Percentiles rank a stretch among this genome's conserved stretches.
phyloP scores from a whole-genome alignment of 2,113 vertebrate species.

The Chinchilla lanigera region DNA sequence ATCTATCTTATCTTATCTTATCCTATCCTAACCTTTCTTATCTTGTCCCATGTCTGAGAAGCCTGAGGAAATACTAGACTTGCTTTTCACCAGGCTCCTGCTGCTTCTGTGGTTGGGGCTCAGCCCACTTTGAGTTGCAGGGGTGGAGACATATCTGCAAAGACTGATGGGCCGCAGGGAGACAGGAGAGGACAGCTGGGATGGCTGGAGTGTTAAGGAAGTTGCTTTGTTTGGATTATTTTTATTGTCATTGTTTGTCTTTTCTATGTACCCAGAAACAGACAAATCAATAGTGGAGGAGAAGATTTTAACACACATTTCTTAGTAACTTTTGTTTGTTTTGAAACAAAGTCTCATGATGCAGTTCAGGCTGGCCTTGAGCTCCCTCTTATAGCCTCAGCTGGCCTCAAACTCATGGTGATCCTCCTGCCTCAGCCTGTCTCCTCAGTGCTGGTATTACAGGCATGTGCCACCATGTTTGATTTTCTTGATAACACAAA shows the following conservation, averaged over 20 bases:
- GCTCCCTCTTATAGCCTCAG: neutral
- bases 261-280: neutral
- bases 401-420: neutral
- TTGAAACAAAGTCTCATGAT: neutral
- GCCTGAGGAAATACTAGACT: no score
- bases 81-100: neutral
- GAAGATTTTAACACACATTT: neutral
- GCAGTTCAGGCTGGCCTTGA: neutral
- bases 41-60: neutral
- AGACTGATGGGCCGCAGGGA: neutral
- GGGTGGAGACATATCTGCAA: neutral
- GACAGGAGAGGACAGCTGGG: neutral
- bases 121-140: rapidly evolving
- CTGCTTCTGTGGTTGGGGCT: neutral
- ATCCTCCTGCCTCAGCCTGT: neutral
- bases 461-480: neutral
- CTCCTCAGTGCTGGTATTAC: neutral
- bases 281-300: neutral
- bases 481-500: neutral
- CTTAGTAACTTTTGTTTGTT: neutral
- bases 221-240: neutral
- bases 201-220: neutral
- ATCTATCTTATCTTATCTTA: neutral
- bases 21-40: neutral
- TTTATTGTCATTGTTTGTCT: neutral